phyloP scores from a whole-genome alignment of 2,888 invertebrate genomes.

The Troides oblongomaculatus region DNA sequence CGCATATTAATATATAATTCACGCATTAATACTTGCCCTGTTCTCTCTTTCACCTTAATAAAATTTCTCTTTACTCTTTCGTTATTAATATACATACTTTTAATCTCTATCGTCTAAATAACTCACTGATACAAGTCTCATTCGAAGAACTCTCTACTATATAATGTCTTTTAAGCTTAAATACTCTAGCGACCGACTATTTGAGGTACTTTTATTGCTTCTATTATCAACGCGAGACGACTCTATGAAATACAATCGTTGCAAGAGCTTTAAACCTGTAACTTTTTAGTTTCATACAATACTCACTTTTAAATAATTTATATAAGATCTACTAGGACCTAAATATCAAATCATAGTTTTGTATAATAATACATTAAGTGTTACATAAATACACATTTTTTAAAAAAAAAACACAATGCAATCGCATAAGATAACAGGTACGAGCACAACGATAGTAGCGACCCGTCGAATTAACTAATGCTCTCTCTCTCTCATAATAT shows the following conservation, averaged over 20 bases:
- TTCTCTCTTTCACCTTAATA: constrained; percentile 9
- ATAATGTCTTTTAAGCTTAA: constrained; percentile 26
- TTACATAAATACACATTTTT: no score
- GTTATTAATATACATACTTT: constrained; percentile 6
- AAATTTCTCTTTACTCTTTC: neutral
- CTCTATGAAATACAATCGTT: constrained; percentile 11
- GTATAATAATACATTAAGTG: no score
- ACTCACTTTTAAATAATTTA: no score
- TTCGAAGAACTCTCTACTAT: constrained; percentile 11
- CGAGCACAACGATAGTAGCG: no score
- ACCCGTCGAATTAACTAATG: no score
- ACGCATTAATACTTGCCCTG: constrained; percentile 12
- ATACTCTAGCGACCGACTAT: constrained; percentile 25
- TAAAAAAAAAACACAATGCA: no score
- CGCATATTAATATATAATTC: neutral
- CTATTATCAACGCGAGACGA: constrained; percentile 10
- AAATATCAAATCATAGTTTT: no score
- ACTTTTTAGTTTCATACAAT: neutral
- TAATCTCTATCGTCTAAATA: neutral
- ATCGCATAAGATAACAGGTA: no score
- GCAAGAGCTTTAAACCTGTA: constrained; percentile 9
- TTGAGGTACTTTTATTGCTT: constrained; percentile 5
- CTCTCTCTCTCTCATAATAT: no score
- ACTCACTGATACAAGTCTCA: constrained; percentile 3
- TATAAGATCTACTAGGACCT: no score